These are phyloP conservation scores for Caloenas nicobarica DNA, from an alignment of 2,113 vertebrate genomes.

Conservation along the genomic window DNA sequence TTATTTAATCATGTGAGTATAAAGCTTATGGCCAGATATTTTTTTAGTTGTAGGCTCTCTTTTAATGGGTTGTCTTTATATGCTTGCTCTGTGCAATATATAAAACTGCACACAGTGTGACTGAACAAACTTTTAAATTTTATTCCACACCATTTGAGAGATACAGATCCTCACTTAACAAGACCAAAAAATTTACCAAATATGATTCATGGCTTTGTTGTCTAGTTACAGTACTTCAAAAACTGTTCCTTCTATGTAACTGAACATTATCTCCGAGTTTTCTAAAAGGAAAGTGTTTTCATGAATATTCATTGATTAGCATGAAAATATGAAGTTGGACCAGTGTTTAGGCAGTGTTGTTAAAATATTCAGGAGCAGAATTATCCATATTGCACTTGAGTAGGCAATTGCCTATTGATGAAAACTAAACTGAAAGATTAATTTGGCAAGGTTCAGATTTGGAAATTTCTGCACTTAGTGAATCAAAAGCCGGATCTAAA, in stretches of 20 bases:
- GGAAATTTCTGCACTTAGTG: background rate
- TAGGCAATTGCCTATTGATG: background rate
- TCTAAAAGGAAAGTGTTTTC: background rate
- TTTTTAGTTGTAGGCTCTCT: background rate
- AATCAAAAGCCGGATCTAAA: slow-evolving; percentile 23
- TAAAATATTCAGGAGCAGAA: background rate
- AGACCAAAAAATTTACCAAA: background rate
- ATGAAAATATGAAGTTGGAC: background rate
- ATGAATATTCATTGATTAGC: background rate
- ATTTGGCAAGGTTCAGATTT: slow-evolving; percentile 20
- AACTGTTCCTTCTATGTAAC: background rate
- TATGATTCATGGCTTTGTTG: background rate
- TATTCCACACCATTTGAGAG: background rate
- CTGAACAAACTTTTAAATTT: background rate
- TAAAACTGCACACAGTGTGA: background rate
- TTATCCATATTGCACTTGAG: background rate
- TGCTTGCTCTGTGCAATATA: background rate
- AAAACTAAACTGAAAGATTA: slow-evolving; percentile 38
- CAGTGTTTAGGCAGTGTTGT: background rate
- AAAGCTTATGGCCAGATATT: background rate
- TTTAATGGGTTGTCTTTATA: background rate
- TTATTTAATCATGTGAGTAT: background rate
- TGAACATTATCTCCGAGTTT: background rate
- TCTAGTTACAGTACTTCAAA: background rate
- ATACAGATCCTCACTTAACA: background rate